Evolutionary conservation across 2,113 vertebrate species (phyloP), one percentile per base, ranked within the genome.

Genomic region (Sylvietta virens): DNA sequence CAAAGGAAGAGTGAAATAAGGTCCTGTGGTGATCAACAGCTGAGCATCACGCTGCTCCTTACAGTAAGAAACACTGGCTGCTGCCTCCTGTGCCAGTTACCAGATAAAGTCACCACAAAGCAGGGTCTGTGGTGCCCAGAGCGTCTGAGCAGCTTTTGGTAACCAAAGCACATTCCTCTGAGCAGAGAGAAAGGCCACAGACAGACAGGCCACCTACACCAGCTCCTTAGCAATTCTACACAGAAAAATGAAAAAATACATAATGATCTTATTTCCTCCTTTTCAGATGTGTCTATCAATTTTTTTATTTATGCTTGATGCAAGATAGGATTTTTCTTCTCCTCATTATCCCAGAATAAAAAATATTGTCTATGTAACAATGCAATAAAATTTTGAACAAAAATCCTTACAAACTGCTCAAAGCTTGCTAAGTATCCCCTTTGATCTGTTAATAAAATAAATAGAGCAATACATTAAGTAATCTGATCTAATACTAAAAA

Each of bases 401-500:
- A 48, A 76, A 76, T 65, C 30, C 53, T 69, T 77, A 67, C 21
- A 61, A 81, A 79, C 35, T 58, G 30, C n/a, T 88, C 33, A 62
- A 81, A 93, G 48, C 37, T 82, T 16, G 30, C 28, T 27, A 81
- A 69, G 20, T 40, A 85, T 39, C 62, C 18, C 42, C 31, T 90
- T 88, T 91, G 58, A 92, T 88, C 67, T 77, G 54, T 58, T 93
- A 90, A 57, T 66, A 66, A 67, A 76, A 77, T 53, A 66, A 80
- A 84, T 0, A 86, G 15, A 80, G 58, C 64, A 93, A 76, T 50
- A 79, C 11, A 76, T 69, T 79, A 69, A 79, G 79, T 86, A 95
- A 96, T 93, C 86, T 81, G 54, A 95, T 90, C 81, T 92, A 76
- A 92, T 82, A 96, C 15, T 42, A 47, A 92, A 69, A 86, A 83